Evolutionary conservation across 2,113 vertebrate genomes (phyloP).

Genomic region (Hepsetus odoe): DNA sequence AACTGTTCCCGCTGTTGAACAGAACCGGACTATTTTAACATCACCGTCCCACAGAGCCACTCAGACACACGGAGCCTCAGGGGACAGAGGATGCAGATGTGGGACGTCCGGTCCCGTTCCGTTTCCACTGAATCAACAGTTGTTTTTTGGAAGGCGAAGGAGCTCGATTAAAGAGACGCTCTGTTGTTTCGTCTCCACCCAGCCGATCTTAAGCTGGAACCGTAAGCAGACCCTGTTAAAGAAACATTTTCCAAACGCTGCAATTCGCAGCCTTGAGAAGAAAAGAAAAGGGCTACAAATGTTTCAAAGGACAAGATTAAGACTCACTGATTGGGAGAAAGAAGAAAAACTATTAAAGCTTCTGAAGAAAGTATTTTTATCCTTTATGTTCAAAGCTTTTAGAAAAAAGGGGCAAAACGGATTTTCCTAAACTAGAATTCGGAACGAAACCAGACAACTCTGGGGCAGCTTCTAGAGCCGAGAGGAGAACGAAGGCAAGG

Average conservation of each 20-base stretch:
- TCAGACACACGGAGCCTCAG: too few relatives aligned
- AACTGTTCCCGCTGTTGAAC: too few relatives aligned
- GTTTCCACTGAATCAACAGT: too few relatives aligned
- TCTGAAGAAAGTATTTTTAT: conserved; percentile 62
- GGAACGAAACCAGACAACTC: conserved; percentile 91
- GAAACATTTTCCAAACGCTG: neutral
- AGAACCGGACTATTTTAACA: too few relatives aligned
- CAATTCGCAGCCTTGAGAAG: neutral
- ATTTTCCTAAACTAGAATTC: conserved; percentile 89
- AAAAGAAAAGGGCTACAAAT: neutral
- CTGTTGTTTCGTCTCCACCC: too few relatives aligned
- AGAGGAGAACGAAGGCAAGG: conserved; percentile 87
- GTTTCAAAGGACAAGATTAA: neutral
- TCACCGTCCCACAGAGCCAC: too few relatives aligned
- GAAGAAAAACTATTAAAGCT: conserved; percentile 74
- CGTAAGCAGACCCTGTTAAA: conserved; percentile 5
- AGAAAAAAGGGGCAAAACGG: neutral
- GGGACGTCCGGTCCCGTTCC: too few relatives aligned
- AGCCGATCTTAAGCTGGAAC: too few relatives aligned
- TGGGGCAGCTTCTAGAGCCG: conserved; percentile 88
- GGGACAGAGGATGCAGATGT: too few relatives aligned
- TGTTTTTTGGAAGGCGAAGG: too few relatives aligned
- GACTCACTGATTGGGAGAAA: neutral
- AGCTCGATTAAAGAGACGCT: too few relatives aligned
- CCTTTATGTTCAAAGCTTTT: conserved; percentile 84